Evolutionary conservation across 2,888 invertebrate genomes (phyloP).

Genomic region (Lasius platythorax): DNA sequence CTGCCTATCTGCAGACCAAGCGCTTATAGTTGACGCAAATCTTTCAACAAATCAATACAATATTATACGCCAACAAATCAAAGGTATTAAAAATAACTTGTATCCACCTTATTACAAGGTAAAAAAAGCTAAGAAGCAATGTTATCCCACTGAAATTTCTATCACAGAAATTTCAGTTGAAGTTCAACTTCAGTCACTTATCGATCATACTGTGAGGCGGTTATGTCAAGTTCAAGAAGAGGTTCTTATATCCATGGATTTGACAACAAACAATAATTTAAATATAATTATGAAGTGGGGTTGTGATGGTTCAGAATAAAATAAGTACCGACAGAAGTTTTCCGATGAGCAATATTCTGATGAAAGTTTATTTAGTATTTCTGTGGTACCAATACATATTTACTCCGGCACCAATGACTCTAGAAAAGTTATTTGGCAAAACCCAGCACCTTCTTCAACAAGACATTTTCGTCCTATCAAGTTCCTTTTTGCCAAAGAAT

Average conservation of each 20-base stretch:
- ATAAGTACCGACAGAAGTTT: constrained; percentile 31
- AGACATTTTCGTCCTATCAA: constrained; percentile 24
- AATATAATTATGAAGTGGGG: constrained; percentile 37
- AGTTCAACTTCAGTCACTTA: constrained; percentile 34
- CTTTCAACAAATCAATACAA: constrained; percentile 37
- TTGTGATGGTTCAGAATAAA: constrained; percentile 31
- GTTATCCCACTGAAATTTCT: constrained; percentile 31
- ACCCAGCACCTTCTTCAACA: constrained; percentile 25
- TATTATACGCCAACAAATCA: constrained; percentile 18
- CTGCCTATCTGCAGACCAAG: constrained; percentile 25
- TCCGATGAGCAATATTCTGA: background rate
- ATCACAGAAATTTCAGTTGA: constrained; percentile 30
- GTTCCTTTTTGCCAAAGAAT: constrained; percentile 30
- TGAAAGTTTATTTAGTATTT: constrained; percentile 24
- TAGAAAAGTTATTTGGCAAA: constrained; percentile 20
- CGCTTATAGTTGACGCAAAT: constrained; percentile 31
- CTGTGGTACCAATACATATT: constrained; percentile 8
- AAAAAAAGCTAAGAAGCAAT: constrained; percentile 31
- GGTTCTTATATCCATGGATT: background rate
- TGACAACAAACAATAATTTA: background rate
- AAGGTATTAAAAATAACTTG: background rate
- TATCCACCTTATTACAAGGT: constrained; percentile 41
- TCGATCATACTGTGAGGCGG: constrained; percentile 27
- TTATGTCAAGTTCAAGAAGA: constrained; percentile 31
- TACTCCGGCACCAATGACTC: background rate